A percentile compares a stretch with the other conserved stretches of the same genome.
Conservation (phyloP, 2,113 vertebrate species). For the Lonchura striata region DNA sequence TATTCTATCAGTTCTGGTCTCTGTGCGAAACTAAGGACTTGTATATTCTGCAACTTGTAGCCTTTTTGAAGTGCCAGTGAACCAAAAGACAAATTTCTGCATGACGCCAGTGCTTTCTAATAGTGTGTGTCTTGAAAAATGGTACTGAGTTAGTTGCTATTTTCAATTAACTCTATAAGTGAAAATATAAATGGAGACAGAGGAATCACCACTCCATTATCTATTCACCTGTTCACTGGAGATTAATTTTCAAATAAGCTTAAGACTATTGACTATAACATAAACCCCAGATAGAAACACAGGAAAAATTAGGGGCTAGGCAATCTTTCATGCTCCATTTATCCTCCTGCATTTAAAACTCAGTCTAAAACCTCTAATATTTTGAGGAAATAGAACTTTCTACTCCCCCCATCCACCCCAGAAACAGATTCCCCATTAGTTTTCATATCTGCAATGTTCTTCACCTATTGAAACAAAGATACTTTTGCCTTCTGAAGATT, state of each 20-base stretch:
- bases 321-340: slow-evolving; percentile 3
- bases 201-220: neutral
- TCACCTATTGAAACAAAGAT: neutral
- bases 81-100: slow-evolving; percentile 19
- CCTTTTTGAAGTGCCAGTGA: slow-evolving; percentile 11
- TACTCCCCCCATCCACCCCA: neutral
- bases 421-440: neutral
- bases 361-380: neutral
- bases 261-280: neutral
- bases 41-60: neutral
- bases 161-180: neutral
- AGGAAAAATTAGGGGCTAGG: neutral
- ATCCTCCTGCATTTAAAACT: neutral
- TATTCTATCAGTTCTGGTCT: neutral
- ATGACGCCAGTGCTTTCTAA: neutral
- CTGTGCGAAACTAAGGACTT: neutral
- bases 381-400: neutral
- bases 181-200: neutral
- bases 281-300: slow-evolving; percentile 29
- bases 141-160: neutral
- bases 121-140: slow-evolving; percentile 4
- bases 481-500: neutral
- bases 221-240: slow-evolving; percentile 35
- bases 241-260: slow-evolving; percentile 17
- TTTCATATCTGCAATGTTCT: neutral